Conservation (phyloP, 2,888 invertebrate genomes). For the Agriopis marginaria region DNA sequence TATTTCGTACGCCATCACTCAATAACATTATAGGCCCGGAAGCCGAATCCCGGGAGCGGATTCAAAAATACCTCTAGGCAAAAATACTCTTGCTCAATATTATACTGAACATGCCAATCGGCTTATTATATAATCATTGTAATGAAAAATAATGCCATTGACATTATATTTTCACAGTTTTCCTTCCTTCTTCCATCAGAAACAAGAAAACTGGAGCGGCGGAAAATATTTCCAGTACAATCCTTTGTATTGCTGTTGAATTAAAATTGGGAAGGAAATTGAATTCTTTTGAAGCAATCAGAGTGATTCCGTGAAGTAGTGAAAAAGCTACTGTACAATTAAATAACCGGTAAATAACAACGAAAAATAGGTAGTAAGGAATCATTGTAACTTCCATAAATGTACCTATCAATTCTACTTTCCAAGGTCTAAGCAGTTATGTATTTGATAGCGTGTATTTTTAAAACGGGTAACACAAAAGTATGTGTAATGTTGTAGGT, state of each 20-base stretch:
- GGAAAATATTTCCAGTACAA: constrained; percentile 53
- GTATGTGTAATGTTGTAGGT: too few relatives aligned
- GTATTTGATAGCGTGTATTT: too few relatives aligned
- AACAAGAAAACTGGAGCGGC: constrained; percentile 1
- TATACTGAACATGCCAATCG: constrained; percentile 6
- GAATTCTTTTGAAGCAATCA: constrained; percentile 49
- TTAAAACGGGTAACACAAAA: too few relatives aligned
- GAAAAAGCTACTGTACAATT: neutral
- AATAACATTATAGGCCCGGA: neutral
- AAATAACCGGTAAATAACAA: neutral
- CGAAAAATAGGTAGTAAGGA: neutral
- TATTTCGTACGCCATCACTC: neutral
- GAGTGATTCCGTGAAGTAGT: constrained; percentile 22
- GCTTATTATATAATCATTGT: constrained; percentile 7
- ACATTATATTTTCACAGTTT: neutral
- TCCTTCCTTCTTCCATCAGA: constrained; percentile 4
- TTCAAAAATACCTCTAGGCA: neutral
- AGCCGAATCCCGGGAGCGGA: neutral
- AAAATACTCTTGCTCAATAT: neutral
- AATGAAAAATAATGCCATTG: constrained; percentile 12
- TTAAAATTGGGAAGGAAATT: constrained; percentile 60
- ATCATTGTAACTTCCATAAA: too few relatives aligned
- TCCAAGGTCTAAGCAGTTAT: too few relatives aligned
- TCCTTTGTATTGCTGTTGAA: constrained; percentile 57
- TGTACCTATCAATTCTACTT: too few relatives aligned